Percentiles rank a stretch among this genome's conserved stretches.
Conservation (phyloP, 1,140 invertebrate species). For the Zeugodacus cucurbitae region DNA sequence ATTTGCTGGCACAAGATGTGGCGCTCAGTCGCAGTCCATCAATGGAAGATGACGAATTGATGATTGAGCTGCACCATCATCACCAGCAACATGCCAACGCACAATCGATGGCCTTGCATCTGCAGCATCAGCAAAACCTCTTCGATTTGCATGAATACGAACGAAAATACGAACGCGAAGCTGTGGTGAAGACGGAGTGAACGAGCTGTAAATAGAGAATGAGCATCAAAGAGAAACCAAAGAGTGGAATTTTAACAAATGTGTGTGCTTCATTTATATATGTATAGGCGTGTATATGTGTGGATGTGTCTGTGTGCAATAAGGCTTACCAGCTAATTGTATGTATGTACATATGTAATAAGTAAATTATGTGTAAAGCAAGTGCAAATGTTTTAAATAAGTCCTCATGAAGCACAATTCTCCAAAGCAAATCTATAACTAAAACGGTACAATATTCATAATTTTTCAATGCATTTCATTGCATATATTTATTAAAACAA, state of each 20-base stretch:
- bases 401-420: no score
- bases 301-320: neutral
- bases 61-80: constrained; percentile 3
- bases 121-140: constrained; percentile 49
- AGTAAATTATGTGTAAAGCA: no score
- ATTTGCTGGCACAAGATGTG: neutral
- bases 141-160: constrained; percentile 54
- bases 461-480: no score
- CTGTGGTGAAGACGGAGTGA: constrained; percentile 63
- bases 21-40: constrained; percentile 43
- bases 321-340: neutral
- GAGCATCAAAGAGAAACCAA: neutral
- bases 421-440: no score
- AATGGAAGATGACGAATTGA: constrained; percentile 26
- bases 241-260: neutral
- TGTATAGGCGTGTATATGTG: neutral
- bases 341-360: neutral
- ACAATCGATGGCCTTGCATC: neutral
- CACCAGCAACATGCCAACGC: neutral
- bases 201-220: neutral
- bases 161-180: constrained; percentile 58
- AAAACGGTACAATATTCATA: no score
- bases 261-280: neutral
- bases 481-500: no score
- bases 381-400: no score